Conservation (phyloP, 1,140 invertebrate species). For the Spodoptera frugiperda region DNA sequence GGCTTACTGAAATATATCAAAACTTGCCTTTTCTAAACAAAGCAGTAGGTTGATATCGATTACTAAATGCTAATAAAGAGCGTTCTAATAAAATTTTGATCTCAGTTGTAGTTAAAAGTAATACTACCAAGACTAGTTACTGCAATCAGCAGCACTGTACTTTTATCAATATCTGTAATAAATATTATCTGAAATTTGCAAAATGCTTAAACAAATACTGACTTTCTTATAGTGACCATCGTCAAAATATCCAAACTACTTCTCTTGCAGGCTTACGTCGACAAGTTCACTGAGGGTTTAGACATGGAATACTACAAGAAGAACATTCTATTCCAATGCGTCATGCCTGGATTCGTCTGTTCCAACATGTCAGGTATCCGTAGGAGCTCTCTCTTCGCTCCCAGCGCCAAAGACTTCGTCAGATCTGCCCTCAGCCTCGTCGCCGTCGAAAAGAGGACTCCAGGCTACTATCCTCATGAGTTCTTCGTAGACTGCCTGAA, state of each 20-base stretch:
- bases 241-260: background rate
- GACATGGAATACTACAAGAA: conserved; percentile 91
- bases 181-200: too few relatives aligned
- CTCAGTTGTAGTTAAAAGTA: too few relatives aligned
- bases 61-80: too few relatives aligned
- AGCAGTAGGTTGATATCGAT: too few relatives aligned
- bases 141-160: too few relatives aligned
- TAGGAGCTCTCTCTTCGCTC: conserved; percentile 92
- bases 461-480: conserved; percentile 92
- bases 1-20: too few relatives aligned
- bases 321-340: conserved; percentile 94
- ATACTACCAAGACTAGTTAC: too few relatives aligned
- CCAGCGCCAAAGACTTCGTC: conserved; percentile 92
- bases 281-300: conserved; percentile 94
- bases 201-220: too few relatives aligned
- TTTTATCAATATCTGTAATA: too few relatives aligned
- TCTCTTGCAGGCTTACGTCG: conserved; percentile 90
- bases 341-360: conserved; percentile 95
- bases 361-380: conserved; percentile 96
- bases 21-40: too few relatives aligned
- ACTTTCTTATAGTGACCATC: too few relatives aligned
- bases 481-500: conserved; percentile 88
- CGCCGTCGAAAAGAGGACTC: conserved; percentile 91
- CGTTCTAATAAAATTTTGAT: too few relatives aligned
- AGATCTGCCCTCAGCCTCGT: conserved; percentile 91